Conservation (phyloP, 2,113 vertebrate genomes). For the Ranitomeya variabilis region DNA sequence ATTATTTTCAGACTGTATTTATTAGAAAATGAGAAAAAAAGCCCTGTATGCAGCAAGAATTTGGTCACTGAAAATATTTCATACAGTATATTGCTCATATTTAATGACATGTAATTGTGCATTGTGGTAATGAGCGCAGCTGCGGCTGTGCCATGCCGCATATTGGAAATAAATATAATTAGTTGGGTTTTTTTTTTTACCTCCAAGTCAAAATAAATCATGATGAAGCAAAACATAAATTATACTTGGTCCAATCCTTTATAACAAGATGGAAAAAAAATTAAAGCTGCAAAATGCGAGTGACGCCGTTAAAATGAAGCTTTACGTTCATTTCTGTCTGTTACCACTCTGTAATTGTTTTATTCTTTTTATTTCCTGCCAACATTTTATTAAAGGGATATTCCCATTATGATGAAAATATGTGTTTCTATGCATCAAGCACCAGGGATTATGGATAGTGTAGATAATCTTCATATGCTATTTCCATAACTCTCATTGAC, state of each 20-base stretch:
- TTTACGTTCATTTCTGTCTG: too few species aligned
- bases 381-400: too few species aligned
- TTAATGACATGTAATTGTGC: conserved; percentile 41
- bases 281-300: background rate
- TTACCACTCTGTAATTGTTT: too few species aligned
- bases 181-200: background rate
- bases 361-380: background rate
- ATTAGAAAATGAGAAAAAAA: conserved; percentile 7
- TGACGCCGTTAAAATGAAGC: too few species aligned
- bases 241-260: background rate
- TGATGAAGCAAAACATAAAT: background rate
- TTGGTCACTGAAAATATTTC: conserved; percentile 26
- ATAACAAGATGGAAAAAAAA: background rate
- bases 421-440: too few species aligned
- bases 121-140: conserved; percentile 11
- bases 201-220: conserved; percentile 27
- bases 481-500: too few species aligned
- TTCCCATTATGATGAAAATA: too few species aligned
- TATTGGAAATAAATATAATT: conserved; percentile 26
- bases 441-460: too few species aligned
- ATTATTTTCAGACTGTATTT: conserved; percentile 12
- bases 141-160: background rate
- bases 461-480: too few species aligned
- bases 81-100: conserved; percentile 36
- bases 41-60: background rate